Conservation (phyloP, 2,888 invertebrate genomes). For the Prosopocoilus inquinatus region DNA sequence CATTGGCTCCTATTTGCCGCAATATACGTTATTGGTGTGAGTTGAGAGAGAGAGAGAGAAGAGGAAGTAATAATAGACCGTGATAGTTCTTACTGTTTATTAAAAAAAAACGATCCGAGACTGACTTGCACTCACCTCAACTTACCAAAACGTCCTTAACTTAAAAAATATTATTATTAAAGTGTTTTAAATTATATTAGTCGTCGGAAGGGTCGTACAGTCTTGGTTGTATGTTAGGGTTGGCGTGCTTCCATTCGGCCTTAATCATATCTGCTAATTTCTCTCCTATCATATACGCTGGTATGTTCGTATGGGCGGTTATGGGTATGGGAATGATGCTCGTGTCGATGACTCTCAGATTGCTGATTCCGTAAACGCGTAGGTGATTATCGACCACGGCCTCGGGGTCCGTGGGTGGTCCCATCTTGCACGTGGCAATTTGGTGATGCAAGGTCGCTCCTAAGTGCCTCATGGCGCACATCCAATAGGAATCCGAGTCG, state of each 20-base stretch:
- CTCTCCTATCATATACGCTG: conserved; percentile 58
- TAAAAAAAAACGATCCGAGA: neutral
- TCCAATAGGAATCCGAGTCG: conserved; percentile 54
- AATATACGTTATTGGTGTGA: too few relatives aligned
- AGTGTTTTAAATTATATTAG: neutral
- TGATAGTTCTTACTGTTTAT: neutral
- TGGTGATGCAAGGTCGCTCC: conserved; percentile 55
- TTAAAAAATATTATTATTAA: neutral
- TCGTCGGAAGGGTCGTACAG: neutral
- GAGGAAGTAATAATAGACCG: too few relatives aligned
- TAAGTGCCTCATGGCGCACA: conserved; percentile 52
- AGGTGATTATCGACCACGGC: conserved; percentile 59
- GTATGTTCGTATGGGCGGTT: conserved; percentile 56
- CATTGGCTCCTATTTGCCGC: too few relatives aligned
- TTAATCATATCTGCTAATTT: conserved; percentile 57
- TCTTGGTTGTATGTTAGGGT: neutral
- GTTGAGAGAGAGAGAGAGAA: too few relatives aligned
- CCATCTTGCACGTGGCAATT: conserved; percentile 59
- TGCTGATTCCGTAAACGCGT: conserved; percentile 53
- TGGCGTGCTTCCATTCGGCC: conserved; percentile 43
- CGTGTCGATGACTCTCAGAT: conserved; percentile 56
- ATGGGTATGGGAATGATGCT: conserved; percentile 57
- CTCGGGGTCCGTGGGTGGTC: conserved; percentile 51
- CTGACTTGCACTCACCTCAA: neutral
- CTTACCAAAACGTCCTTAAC: neutral